These are phyloP conservation scores for Laticauda laticaudata DNA, from an alignment of 2,113 vertebrate genomes.

Conservation along the genomic window DNA sequence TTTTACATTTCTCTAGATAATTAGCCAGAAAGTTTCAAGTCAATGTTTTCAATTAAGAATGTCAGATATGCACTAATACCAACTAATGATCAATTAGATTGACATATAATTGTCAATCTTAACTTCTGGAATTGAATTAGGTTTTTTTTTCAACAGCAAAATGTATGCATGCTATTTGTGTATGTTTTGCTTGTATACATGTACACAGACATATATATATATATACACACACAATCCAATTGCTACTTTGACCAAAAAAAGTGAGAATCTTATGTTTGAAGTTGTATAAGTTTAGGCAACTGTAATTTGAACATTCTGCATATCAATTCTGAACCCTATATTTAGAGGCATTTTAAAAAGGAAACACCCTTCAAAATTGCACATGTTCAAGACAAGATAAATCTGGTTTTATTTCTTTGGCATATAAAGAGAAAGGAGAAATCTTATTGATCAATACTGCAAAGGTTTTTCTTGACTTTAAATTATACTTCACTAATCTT, in stretches of 20 bases:
- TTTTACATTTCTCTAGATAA: conserved; percentile 24
- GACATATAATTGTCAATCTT: not conserved
- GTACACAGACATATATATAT: not conserved
- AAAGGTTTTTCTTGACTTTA: not conserved
- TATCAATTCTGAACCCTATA: not conserved
- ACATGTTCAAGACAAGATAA: not conserved
- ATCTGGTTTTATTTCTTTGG: not conserved
- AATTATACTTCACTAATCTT: not conserved
- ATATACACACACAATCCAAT: not conserved
- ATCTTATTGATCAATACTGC: not conserved
- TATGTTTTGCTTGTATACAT: not conserved
- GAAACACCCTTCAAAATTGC: not conserved
- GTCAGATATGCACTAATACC: not conserved
- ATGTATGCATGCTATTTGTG: not conserved
- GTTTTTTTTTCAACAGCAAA: not conserved
- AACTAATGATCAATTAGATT: not conserved
- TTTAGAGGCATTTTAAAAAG: not conserved
- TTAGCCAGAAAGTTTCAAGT: conserved; percentile 25
- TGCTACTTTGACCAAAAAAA: conserved; percentile 34
- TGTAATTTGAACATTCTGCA: not conserved
- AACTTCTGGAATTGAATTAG: not conserved
- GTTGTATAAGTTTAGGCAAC: not conserved
- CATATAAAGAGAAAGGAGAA: not conserved
- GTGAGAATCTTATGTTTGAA: not conserved
- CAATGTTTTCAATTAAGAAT: conserved; percentile 3